A percentile compares a stretch with the other conserved stretches of the same genome.
phyloP scores from a whole-genome alignment of 1,140 invertebrate species.

The Sarcophaga peregrina region DNA sequence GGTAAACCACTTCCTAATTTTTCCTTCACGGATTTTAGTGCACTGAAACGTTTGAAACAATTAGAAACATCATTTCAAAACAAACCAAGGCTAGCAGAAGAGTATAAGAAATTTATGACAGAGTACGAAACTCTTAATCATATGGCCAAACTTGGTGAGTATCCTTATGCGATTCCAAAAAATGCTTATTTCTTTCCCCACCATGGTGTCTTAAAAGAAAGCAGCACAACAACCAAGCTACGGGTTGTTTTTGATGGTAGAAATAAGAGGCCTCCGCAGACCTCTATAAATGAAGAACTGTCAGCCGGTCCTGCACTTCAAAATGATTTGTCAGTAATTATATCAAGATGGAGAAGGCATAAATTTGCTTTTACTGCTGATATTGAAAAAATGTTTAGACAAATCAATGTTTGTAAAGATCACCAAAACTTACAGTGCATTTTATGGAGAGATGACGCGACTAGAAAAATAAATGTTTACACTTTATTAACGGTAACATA shows the following conservation, averaged over 20 bases:
- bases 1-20: too few relatives aligned
- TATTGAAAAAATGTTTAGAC: not conserved
- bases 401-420: not conserved
- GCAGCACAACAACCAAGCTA: not conserved
- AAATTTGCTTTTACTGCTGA: not conserved
- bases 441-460: not conserved
- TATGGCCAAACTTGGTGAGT: too few relatives aligned
- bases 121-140: too few relatives aligned
- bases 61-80: too few relatives aligned
- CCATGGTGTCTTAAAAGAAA: not conserved
- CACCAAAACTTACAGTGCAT: too few relatives aligned
- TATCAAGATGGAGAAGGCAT: not conserved
- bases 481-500: too few relatives aligned
- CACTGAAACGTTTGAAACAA: too few relatives aligned
- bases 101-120: too few relatives aligned
- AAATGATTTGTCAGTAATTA: not conserved
- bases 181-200: not conserved
- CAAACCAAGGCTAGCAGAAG: too few relatives aligned
- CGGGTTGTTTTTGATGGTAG: not conserved
- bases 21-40: too few relatives aligned
- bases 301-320: not conserved
- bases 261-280: not conserved
- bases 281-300: not conserved
- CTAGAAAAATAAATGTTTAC: too few relatives aligned
- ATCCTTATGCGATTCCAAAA: not conserved